Evolutionary conservation across 2,113 vertebrate genomes (phyloP).

Genomic region (Calonectris borealis): DNA sequence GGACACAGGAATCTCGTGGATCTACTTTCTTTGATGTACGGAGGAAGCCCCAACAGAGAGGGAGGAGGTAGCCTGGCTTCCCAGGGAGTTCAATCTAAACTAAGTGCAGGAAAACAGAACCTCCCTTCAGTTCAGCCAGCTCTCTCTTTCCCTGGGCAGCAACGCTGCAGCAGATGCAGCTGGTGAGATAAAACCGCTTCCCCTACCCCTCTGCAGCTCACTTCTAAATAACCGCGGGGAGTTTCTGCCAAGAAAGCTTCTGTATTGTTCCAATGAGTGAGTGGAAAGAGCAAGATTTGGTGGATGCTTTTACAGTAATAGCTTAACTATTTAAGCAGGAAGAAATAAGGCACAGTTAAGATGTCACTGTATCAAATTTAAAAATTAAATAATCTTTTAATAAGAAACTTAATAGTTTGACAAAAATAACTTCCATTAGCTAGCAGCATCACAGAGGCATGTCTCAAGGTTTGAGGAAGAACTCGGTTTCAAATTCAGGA

Average conservation of each 20-base stretch:
- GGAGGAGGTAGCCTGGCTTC: background rate
- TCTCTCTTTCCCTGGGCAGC: background rate
- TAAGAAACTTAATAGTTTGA: background rate
- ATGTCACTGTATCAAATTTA: background rate
- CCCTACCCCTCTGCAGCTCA: background rate
- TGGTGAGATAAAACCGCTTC: background rate
- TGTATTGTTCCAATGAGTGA: background rate
- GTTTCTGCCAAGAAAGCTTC: background rate
- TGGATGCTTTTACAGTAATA: background rate
- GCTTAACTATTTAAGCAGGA: background rate
- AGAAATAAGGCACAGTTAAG: background rate
- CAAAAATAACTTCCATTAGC: background rate
- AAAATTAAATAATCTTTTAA: conserved; percentile 60
- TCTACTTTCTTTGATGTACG: background rate
- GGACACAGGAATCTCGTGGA: background rate
- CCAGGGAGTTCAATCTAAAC: background rate
- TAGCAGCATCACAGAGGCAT: conserved; percentile 6
- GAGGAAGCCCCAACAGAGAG: background rate
- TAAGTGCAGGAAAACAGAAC: background rate
- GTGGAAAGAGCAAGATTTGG: background rate
- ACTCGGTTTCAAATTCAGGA: background rate
- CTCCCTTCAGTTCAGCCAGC: background rate
- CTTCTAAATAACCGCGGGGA: background rate
- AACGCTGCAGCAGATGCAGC: background rate
- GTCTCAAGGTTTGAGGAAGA: background rate